phyloP scores from a whole-genome alignment of 1,140 invertebrate species.

The Phortica variegata region DNA sequence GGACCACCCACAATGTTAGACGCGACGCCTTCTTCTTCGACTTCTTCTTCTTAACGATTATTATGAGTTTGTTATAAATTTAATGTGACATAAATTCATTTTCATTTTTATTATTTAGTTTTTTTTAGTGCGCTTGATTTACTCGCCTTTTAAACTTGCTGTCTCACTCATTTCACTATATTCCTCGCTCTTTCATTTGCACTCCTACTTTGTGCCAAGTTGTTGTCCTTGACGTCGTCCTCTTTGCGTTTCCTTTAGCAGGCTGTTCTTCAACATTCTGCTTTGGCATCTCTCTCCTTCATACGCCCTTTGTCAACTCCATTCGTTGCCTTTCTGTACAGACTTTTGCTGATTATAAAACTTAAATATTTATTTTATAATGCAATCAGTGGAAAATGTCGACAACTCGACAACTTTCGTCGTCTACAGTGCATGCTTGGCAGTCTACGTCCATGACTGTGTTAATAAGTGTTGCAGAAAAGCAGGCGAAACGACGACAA shows the following conservation, averaged over 20 bases:
- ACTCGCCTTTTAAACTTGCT: too few species aligned
- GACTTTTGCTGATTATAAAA: constrained; percentile 3
- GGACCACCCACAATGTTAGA: constrained; percentile 24
- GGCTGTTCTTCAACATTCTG: too few species aligned
- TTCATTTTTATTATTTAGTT: constrained; percentile 19
- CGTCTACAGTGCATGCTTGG: neutral
- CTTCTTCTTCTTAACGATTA: constrained; percentile 13
- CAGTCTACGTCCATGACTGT: constrained; percentile 12
- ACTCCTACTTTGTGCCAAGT: too few species aligned
- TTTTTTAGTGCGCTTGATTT: constrained; percentile 4
- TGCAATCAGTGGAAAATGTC: constrained; percentile 34
- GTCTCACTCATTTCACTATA: too few species aligned
- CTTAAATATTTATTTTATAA: constrained; percentile 24
- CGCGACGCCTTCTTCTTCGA: constrained; percentile 15
- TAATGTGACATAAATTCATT: constrained; percentile 38
- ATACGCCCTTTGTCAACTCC: too few species aligned
- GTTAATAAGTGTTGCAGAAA: constrained; percentile 40
- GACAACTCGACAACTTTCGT: constrained; percentile 1
- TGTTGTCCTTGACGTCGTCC: too few species aligned
- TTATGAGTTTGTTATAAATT: constrained; percentile 37
- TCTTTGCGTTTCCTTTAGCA: too few species aligned
- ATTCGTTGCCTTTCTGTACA: too few species aligned
- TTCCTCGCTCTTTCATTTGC: too few species aligned
- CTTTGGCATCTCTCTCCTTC: too few species aligned
- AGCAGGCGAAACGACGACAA: constrained; percentile 3